phyloP scores from a whole-genome alignment of 1,140 invertebrate species.

The Carposina sasakii region DNA sequence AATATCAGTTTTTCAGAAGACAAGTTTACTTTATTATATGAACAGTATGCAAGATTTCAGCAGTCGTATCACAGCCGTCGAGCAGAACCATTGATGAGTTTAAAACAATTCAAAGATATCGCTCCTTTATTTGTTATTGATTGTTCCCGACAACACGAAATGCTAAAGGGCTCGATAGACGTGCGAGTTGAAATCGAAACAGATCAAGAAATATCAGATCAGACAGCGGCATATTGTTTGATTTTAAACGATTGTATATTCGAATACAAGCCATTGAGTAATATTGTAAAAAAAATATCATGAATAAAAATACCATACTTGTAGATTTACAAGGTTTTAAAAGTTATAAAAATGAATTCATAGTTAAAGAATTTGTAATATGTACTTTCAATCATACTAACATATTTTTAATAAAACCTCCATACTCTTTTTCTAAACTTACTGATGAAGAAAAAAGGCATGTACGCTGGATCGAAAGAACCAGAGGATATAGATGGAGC shows the following conservation, averaged over 20 bases:
- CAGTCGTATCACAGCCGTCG: conserved; percentile 14
- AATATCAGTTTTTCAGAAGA: conserved; percentile 13
- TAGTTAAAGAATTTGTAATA: conserved; percentile 21
- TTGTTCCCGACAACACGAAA: conserved; percentile 32
- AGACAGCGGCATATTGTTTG: conserved; percentile 27
- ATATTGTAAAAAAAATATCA: conserved; percentile 22
- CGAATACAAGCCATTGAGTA: conserved; percentile 27
- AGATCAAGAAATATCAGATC: conserved; percentile 20
- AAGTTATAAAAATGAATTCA: conserved; percentile 14
- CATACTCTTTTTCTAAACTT: conserved; percentile 8
- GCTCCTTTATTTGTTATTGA: conserved; percentile 36
- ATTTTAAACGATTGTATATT: conserved; percentile 25
- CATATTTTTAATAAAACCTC: conserved; percentile 17
- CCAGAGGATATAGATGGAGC: conserved; percentile 2
- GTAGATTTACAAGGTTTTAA: conserved; percentile 20
- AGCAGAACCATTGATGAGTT: conserved; percentile 15
- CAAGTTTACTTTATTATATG: conserved; percentile 17
- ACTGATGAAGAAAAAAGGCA: background rate
- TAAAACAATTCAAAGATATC: conserved; percentile 19
- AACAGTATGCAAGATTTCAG: conserved; percentile 17
- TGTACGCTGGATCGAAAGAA: conserved; percentile 7
- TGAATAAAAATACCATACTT: conserved; percentile 1
- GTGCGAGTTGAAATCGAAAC: conserved; percentile 23
- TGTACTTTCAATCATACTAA: background rate
- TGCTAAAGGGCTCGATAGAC: conserved; percentile 19